Evolutionary conservation across 2,797 vertebrate species (phyloP).

Genomic region (Podarcis lilfordi): DNA sequence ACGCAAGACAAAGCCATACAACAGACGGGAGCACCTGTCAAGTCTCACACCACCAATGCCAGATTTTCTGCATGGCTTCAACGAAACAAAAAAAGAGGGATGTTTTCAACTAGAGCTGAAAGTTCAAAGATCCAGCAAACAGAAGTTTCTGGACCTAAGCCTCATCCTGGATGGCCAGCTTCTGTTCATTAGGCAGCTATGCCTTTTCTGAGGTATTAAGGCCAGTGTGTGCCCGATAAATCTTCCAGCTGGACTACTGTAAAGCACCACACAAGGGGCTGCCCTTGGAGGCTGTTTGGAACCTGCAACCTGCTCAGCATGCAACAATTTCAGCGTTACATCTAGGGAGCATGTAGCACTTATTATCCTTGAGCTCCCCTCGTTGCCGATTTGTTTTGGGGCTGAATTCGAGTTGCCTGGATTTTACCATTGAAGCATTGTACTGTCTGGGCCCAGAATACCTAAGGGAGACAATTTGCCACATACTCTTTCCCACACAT

Average conservation of each 20-base stretch:
- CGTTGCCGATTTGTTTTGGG: background rate
- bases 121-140: background rate
- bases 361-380: background rate
- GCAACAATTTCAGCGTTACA: too few species aligned
- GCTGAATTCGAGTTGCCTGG: background rate
- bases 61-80: background rate
- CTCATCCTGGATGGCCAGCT: background rate
- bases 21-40: slow-evolving; percentile 6
- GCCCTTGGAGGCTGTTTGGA: background rate
- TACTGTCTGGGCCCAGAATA: background rate
- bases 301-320: background rate
- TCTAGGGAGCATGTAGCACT: background rate
- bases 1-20: slow-evolving; percentile 6
- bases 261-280: background rate
- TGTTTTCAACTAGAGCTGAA: background rate
- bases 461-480: background rate
- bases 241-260: background rate
- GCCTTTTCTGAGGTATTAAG: background rate
- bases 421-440: background rate
- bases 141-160: background rate
- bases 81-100: background rate
- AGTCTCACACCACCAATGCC: slow-evolving; percentile 3
- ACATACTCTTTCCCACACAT: background rate
- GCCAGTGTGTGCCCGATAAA: too few species aligned
- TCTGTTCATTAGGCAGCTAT: background rate